phyloP scores from a whole-genome alignment of 2,113 vertebrate genomes.

The Agelaius tricolor region DNA sequence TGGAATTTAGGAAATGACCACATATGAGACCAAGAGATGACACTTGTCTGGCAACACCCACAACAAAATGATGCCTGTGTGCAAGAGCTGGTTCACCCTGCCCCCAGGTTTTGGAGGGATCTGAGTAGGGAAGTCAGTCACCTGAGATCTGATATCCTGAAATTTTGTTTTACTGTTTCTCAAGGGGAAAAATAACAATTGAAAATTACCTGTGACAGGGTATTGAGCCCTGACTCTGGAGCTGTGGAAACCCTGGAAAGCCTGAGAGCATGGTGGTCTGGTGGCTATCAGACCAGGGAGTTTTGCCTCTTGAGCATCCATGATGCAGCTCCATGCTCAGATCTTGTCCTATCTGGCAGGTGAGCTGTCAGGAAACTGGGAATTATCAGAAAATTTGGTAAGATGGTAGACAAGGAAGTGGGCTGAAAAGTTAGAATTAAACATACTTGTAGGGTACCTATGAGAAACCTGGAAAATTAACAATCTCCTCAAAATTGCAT shows the following conservation, averaged over 20 bases:
- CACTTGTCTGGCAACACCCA: background rate
- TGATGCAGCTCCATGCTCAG: background rate
- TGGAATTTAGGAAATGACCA: background rate
- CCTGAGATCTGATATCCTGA: background rate
- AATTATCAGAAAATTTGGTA: background rate
- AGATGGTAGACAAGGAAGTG: background rate
- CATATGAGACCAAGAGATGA: background rate
- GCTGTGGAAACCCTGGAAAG: background rate
- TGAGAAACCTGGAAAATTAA: background rate
- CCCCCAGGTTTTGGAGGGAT: background rate
- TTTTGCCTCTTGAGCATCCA: background rate
- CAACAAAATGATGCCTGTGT: background rate
- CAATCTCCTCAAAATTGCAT: background rate
- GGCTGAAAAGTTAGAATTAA: background rate
- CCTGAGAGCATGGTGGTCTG: rapidly evolving
- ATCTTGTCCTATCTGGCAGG: background rate
- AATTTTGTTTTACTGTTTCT: background rate
- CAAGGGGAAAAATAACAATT: background rate
- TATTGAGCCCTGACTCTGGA: background rate
- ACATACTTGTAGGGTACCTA: background rate
- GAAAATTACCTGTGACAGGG: background rate
- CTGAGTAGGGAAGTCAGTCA: background rate
- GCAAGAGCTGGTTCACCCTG: background rate
- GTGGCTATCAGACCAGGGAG: background rate
- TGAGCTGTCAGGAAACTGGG: background rate